phyloP scores from a whole-genome alignment of 1,140 invertebrate genomes.

The Geopemphigus sp. region DNA sequence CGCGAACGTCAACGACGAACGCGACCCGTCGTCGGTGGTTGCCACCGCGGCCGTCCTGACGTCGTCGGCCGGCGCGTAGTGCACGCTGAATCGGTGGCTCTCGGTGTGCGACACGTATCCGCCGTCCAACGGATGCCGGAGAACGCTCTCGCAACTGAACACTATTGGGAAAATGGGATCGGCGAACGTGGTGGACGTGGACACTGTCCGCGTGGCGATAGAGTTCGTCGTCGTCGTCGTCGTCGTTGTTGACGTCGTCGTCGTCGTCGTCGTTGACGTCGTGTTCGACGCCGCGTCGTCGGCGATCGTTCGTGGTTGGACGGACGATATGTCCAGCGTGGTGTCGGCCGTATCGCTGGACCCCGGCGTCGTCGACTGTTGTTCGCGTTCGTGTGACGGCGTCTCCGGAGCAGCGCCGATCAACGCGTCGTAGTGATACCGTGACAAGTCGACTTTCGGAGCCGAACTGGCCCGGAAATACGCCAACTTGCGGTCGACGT shows the following conservation, averaged over 20 bases:
- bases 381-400: background rate
- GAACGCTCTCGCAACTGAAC: constrained; percentile 48
- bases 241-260: background rate
- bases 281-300: background rate
- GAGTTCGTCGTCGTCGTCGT: background rate
- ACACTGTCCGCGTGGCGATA: background rate
- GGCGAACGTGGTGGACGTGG: constrained; percentile 3
- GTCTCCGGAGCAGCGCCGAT: background rate
- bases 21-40: background rate
- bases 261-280: background rate
- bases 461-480: background rate
- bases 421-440: background rate
- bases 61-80: constrained; percentile 7
- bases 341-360: constrained; percentile 25
- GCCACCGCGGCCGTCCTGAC: background rate
- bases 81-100: constrained; percentile 46
- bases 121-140: constrained; percentile 36
- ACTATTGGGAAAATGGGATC: constrained; percentile 30
- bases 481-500: background rate
- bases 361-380: background rate
- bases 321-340: background rate
- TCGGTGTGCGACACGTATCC: constrained; percentile 49
- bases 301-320: background rate
- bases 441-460: background rate
- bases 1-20: constrained; percentile 4